Conservation (phyloP, 23 tunicate species). For the Styela clava region DNA sequence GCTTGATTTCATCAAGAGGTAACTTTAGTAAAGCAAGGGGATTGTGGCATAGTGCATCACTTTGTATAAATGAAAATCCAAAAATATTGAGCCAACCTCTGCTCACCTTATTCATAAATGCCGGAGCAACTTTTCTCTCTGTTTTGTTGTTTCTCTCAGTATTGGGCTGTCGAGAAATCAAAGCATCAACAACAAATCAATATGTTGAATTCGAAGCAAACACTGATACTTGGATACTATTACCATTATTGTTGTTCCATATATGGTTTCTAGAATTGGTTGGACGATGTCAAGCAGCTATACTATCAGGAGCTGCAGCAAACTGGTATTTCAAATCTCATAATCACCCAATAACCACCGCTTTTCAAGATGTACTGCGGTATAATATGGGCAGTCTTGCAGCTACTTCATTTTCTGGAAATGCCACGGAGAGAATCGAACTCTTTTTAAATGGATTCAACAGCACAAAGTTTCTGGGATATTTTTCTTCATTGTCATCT, state of each 20-base stretch:
- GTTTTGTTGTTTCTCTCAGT: conserved; percentile 6
- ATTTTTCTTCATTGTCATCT: conserved; percentile 39
- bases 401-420: conserved; percentile 32
- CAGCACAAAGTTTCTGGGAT: not conserved
- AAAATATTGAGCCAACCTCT: conserved; percentile 60
- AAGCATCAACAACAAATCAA: conserved; percentile 21
- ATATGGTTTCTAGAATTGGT: conserved; percentile 43
- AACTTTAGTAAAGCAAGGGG: conserved; percentile 23
- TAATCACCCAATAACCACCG: conserved; percentile 38
- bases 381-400: conserved; percentile 62
- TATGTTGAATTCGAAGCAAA: not conserved
- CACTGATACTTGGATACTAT: not conserved
- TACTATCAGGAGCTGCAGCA: conserved; percentile 53
- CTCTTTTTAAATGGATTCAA: not conserved
- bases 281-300: conserved; percentile 31
- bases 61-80: conserved; percentile 38
- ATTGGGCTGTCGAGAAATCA: conserved; percentile 27
- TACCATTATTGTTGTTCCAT: conserved; percentile 4
- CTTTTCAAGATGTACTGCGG: conserved; percentile 17
- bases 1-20: not conserved
- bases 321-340: conserved; percentile 55
- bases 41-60: conserved; percentile 33
- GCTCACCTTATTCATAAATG: conserved; percentile 25
- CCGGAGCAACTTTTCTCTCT: conserved; percentile 6
- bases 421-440: not conserved